Evolutionary conservation across 2,888 invertebrate genomes (phyloP), one percentile per base, ranked within the genome.

Genomic region (Kryphioiulus occultus): DNA sequence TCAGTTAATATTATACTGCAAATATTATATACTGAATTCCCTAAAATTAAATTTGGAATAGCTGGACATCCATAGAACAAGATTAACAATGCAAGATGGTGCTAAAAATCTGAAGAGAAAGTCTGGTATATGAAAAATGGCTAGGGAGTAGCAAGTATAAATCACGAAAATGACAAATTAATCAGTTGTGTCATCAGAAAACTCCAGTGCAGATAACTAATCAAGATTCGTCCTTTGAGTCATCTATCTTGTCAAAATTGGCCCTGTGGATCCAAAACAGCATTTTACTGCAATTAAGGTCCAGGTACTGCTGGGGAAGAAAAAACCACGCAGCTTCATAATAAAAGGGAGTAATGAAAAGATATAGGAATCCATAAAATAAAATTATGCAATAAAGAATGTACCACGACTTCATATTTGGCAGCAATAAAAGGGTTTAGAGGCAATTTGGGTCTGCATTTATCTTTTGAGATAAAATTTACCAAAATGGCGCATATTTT

Each of bases 341-440:
- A 53, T 53, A 53, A 19, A n/a, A 53, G 53, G n/a, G n/a, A 53
- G 53, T 53, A 53, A 53, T 53, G 53, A 53, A 53, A 53, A 53
- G 53, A 53, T 53, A 53, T 53, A 53, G 2, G 53, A n/a, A 3
- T n/a, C 53, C n/a, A 53, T 53, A 53, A 53, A 53, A n/a, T n/a
- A 53, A 53, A 53, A n/a, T 53, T 53, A 53, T n/a, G 53, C 53
- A 19, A 53, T 53, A 53, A 53, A 53, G n/a, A 53, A 53, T 53
- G 53, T 53, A 53, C 53, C 53, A n/a, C 53, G 53, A n/a, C 53
- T 53, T 53, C 53, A n/a, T 53, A 53, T 53, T 53, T 53, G 53
- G 53, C n/a, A n/a, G 53, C 53, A 53, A 53, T 53, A 53, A 53
- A 53, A 53, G 53, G 53, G 53, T 53, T 53, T 53, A 53, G 53